phyloP scores from a whole-genome alignment of 2,797 vertebrate species.

The Heliangelus exortis region DNA sequence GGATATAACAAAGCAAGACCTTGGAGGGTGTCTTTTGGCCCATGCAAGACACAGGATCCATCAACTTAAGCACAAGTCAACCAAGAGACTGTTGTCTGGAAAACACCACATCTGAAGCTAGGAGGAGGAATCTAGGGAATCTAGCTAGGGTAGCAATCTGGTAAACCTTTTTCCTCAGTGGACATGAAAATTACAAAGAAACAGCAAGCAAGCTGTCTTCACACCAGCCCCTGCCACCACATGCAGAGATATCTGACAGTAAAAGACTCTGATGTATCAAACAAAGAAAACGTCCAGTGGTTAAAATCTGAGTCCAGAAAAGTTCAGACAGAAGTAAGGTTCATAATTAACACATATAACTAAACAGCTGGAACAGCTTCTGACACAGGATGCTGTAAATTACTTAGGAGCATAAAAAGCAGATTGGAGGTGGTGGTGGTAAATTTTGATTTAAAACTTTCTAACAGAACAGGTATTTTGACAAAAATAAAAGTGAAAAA shows the following conservation, averaged over 20 bases:
- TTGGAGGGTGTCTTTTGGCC: fast-evolving
- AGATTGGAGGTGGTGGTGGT: no score
- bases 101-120: not conserved
- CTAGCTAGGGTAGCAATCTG: not conserved
- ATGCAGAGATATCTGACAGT: not conserved
- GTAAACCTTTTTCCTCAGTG: not conserved
- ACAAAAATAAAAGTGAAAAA: fast-evolving
- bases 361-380: not conserved
- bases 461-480: not conserved
- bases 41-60: not conserved
- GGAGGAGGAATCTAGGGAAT: not conserved
- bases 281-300: not conserved
- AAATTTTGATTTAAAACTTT: not conserved
- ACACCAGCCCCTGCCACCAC: not conserved
- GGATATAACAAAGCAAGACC: not conserved
- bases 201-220: not conserved
- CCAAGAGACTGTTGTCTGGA: not conserved
- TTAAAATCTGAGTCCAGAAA: not conserved
- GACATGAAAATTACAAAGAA: not conserved
- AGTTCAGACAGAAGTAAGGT: not conserved
- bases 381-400: not conserved
- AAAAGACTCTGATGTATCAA: not conserved
- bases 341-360: not conserved
- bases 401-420: not conserved
- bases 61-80: not conserved